Percentiles rank a stretch among this genome's conserved stretches.
Conservation (phyloP, 2,888 invertebrate species). For the Acleris laterana region DNA sequence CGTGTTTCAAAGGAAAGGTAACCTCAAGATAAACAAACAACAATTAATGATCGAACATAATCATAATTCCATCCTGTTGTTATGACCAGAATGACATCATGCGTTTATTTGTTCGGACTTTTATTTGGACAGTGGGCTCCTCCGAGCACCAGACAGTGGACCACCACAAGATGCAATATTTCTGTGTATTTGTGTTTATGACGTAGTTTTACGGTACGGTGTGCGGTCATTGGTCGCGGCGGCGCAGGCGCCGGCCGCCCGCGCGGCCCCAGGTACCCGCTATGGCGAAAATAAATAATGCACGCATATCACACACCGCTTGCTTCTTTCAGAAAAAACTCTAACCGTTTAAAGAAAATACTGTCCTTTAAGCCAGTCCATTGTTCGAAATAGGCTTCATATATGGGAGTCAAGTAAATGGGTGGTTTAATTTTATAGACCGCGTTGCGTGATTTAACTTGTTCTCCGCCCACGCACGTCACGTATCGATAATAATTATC, state of each 20-base stretch:
- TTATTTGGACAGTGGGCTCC: neutral
- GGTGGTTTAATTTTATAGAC: slow-evolving; percentile 14
- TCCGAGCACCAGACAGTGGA: neutral
- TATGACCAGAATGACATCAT: slow-evolving; percentile 11
- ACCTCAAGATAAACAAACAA: slow-evolving; percentile 49
- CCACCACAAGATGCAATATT: slow-evolving; percentile 16
- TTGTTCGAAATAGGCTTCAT: slow-evolving; percentile 12
- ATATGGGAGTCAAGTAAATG: slow-evolving; percentile 6
- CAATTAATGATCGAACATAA: slow-evolving; percentile 48
- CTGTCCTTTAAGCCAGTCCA: slow-evolving; percentile 8
- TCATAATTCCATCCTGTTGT: slow-evolving; percentile 12
- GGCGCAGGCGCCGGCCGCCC: slow-evolving; percentile 49
- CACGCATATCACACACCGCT: slow-evolving; percentile 52
- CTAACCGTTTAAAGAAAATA: slow-evolving; percentile 10
- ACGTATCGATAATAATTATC: slow-evolving; percentile 15
- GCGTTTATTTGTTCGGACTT: slow-evolving; percentile 8
- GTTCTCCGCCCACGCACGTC: slow-evolving; percentile 22
- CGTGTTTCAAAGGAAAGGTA: slow-evolving; percentile 49
- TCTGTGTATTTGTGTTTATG: slow-evolving; percentile 37
- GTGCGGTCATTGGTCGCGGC: slow-evolving; percentile 69
- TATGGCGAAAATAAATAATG: slow-evolving; percentile 76
- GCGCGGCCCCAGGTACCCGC: slow-evolving; percentile 63
- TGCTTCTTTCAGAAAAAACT: slow-evolving; percentile 50
- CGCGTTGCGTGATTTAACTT: slow-evolving; percentile 15
- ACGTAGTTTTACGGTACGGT: slow-evolving; percentile 42